phyloP scores from a whole-genome alignment of 2,797 vertebrate species.

The Sternarchorhynchus goeldii region DNA sequence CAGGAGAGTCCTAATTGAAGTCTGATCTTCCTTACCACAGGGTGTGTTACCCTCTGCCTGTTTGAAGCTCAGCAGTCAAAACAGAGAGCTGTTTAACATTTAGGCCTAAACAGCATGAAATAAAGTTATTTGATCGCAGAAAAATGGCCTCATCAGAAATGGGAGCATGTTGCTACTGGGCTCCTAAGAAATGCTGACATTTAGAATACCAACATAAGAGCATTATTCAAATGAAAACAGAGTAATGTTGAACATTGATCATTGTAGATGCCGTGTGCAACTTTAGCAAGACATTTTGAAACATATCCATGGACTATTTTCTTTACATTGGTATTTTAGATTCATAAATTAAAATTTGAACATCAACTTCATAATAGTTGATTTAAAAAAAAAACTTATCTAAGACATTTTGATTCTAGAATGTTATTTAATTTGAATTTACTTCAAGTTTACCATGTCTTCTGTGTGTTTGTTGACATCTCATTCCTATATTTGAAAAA shows the following conservation, averaged over 20 bases:
- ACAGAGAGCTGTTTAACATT: background rate
- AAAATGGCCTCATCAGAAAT: background rate
- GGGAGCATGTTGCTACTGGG: background rate
- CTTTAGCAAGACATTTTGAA: no score
- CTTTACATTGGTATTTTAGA: no score
- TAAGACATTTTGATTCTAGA: no score
- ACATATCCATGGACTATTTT: no score
- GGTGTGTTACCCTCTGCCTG: constrained; percentile 38
- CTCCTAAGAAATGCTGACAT: background rate
- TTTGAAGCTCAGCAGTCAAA: constrained; percentile 1
- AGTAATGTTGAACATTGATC: background rate
- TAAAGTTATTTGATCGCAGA: background rate
- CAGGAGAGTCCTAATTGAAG: constrained; percentile 26
- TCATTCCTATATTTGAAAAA: background rate
- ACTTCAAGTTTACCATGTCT: background rate
- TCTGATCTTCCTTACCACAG: constrained; percentile 14
- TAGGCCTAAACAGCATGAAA: background rate
- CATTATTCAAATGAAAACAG: background rate
- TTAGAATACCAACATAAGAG: background rate
- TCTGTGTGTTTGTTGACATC: background rate
- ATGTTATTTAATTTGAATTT: background rate
- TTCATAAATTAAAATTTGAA: no score
- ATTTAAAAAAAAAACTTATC: no score
- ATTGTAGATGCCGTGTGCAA: background rate
- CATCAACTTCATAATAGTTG: no score